Percentiles rank a stretch among this genome's conserved stretches.
These are phyloP conservation scores for Camponotus vicinus DNA, from an alignment of 1,140 invertebrate genomes.

Conservation along the genomic window DNA sequence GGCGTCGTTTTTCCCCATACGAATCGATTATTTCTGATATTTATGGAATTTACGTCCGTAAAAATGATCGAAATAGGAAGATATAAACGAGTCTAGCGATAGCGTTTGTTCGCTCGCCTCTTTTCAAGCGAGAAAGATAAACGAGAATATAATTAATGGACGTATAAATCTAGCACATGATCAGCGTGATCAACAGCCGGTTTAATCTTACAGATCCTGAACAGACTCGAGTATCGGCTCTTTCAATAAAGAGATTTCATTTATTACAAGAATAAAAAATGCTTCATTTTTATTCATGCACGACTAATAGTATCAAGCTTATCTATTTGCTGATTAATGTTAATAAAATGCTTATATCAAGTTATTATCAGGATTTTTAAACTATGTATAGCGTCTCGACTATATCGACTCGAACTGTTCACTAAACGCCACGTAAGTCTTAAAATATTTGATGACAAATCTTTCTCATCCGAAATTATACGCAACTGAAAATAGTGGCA, in stretches of 20 bases:
- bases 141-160: slow-evolving; percentile 48
- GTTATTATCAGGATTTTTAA: background rate
- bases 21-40: background rate
- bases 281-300: background rate
- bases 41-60: background rate
- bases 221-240: background rate
- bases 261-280: background rate
- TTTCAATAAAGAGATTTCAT: background rate
- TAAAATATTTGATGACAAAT: slow-evolving; percentile 14
- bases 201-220: background rate
- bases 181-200: slow-evolving; percentile 7
- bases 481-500: slow-evolving; percentile 5
- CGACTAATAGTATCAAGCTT: background rate
- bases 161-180: slow-evolving; percentile 8
- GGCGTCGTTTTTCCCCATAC: background rate
- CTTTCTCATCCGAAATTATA: slow-evolving; percentile 1
- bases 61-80: background rate
- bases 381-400: background rate
- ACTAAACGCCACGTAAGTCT: background rate
- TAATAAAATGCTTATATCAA: background rate
- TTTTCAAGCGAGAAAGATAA: slow-evolving; percentile 22
- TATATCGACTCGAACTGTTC: background rate
- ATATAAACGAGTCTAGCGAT: background rate
- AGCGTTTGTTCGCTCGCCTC: background rate
- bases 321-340: background rate